Percentiles rank a stretch among this genome's conserved stretches.
Evolutionary conservation across 2,113 vertebrate species (phyloP).

Genomic region (Aspidoscelis tigris): DNA sequence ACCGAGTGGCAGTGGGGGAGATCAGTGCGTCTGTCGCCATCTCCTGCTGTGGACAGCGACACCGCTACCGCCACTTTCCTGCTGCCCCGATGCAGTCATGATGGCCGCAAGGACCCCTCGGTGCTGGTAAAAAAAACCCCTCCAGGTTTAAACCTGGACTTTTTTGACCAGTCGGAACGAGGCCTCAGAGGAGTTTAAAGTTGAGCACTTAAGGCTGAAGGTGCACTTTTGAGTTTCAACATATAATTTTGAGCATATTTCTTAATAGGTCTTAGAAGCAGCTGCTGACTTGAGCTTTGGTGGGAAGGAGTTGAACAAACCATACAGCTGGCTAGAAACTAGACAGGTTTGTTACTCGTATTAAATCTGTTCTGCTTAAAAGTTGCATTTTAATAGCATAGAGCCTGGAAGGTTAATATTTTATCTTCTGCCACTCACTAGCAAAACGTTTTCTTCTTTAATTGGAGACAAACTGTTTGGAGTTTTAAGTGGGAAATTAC

Average conservation of each 20-base stretch:
- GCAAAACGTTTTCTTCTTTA: constrained; percentile 13
- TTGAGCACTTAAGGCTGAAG: constrained; percentile 3
- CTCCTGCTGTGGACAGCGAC: no score
- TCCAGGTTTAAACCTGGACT: no score
- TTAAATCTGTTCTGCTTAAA: background rate
- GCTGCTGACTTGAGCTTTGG: background rate
- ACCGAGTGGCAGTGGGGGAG: no score
- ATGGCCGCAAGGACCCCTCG: no score
- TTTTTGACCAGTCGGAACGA: no score
- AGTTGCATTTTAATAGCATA: background rate
- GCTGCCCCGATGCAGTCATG: no score
- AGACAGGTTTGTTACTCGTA: background rate
- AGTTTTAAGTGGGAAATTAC: constrained; percentile 15
- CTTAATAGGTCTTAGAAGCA: background rate
- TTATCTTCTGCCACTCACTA: background rate
- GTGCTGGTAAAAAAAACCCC: no score
- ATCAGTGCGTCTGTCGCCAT: no score
- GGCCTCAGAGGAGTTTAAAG: constrained; percentile 26
- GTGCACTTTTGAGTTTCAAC: constrained; percentile 13
- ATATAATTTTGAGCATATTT: constrained; percentile 20
- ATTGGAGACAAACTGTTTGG: constrained; percentile 19
- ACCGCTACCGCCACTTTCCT: no score
- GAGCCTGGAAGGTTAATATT: constrained; percentile 36
- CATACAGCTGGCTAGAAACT: background rate
- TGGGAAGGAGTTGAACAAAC: background rate